Conservation (phyloP, 30 jellyfish, hydroid and myxozoan genomes). For the Mastigias papua region DNA sequence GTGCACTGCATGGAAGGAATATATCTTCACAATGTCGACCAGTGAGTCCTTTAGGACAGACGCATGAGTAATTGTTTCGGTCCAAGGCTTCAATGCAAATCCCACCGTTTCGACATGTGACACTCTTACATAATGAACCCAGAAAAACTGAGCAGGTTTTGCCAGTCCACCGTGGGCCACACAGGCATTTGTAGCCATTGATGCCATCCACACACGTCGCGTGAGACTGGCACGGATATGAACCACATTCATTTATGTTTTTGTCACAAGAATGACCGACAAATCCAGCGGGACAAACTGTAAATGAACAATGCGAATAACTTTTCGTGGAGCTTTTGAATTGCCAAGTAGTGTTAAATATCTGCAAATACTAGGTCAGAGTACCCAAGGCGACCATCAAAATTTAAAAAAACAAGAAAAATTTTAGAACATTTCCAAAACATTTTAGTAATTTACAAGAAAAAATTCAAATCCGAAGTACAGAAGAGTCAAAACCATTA, state of each 20-base stretch:
- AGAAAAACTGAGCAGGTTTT: slow-evolving; percentile 65
- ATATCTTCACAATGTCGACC: slow-evolving; percentile 79
- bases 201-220: slow-evolving; percentile 78
- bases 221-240: slow-evolving; percentile 83
- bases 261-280: slow-evolving; percentile 69
- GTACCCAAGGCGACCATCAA: too few relatives aligned
- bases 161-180: slow-evolving; percentile 92
- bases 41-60: slow-evolving; percentile 60
- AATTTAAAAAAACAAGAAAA: too few relatives aligned
- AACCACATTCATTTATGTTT: slow-evolving; percentile 73
- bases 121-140: slow-evolving; percentile 77
- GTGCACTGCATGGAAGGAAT: slow-evolving; percentile 56
- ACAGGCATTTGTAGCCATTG: slow-evolving; percentile 69
- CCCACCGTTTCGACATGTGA: slow-evolving; percentile 81
- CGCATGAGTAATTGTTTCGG: slow-evolving; percentile 74
- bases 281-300: slow-evolving; percentile 82
- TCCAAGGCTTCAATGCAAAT: slow-evolving; percentile 65
- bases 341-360: too few relatives aligned
- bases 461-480: too few relatives aligned
- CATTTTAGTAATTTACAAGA: too few relatives aligned
- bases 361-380: too few relatives aligned
- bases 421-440: too few relatives aligned
- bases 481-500: too few relatives aligned
- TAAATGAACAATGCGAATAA: too few relatives aligned
- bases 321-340: too few relatives aligned